Percentiles rank a stretch among this genome's conserved stretches.
These are phyloP conservation scores for Panagrolaimus sp. DNA, from an alignment of 1,140 invertebrate genomes.

Conservation along the genomic window DNA sequence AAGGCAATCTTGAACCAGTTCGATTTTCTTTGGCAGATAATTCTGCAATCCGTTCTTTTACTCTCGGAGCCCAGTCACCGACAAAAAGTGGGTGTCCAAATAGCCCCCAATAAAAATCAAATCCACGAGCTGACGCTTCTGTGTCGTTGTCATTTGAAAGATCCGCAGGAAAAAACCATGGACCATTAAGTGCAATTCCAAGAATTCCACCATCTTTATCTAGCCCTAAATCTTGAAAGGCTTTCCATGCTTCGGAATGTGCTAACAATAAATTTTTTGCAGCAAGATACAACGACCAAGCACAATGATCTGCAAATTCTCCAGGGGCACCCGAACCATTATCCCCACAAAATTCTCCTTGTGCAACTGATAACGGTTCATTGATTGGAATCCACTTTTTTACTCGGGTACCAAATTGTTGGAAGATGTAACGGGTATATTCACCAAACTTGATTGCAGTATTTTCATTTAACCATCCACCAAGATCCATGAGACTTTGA, in stretches of 20 bases:
- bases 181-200: constrained; percentile 41
- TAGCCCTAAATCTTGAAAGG: constrained; percentile 12
- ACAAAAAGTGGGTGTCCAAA: constrained; percentile 57
- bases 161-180: constrained; percentile 43
- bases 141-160: constrained; percentile 28
- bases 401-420: constrained; percentile 60
- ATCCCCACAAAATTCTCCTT: constrained; percentile 59
- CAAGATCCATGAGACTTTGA: constrained; percentile 60
- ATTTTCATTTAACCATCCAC: constrained; percentile 64
- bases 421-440: constrained; percentile 61
- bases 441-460: constrained; percentile 63
- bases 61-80: constrained; percentile 59
- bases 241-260: constrained; percentile 46
- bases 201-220: constrained; percentile 20
- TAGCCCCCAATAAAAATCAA: constrained; percentile 57
- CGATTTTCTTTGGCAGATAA: constrained; percentile 48
- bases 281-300: constrained; percentile 58
- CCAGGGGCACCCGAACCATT: constrained; percentile 51
- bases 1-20: constrained; percentile 51
- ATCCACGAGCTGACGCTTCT: constrained; percentile 34
- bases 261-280: constrained; percentile 40
- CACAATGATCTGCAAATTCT: constrained; percentile 60
- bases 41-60: constrained; percentile 50
- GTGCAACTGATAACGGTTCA: constrained; percentile 59
- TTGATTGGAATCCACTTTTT: constrained; percentile 63